These are phyloP conservation scores for Percopsis omiscomaycus DNA, from an alignment of 2,797 vertebrate species.

Conservation along the genomic window DNA sequence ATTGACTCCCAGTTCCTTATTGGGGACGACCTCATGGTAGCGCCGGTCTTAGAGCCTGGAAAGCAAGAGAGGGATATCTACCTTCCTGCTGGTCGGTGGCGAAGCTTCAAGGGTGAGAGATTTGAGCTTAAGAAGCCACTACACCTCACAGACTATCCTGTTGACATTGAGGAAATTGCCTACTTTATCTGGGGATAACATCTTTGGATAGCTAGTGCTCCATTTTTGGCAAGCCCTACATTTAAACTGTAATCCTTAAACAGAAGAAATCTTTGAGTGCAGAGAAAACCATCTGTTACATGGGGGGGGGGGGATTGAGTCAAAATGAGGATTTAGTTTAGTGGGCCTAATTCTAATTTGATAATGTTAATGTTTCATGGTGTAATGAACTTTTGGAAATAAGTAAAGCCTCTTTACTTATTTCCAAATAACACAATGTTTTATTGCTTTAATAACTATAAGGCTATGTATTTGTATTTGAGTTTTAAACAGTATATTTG, in stretches of 20 bases:
- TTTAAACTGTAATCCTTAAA: slow-evolving; percentile 17
- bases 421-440: no score
- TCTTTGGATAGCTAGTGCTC: slow-evolving; percentile 6
- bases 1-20: slow-evolving; percentile 97
- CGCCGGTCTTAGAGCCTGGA: slow-evolving; percentile 91
- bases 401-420: no score
- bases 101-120: slow-evolving; percentile 91
- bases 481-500: no score
- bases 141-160: slow-evolving; percentile 89
- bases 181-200: slow-evolving; percentile 87
- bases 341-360: no score
- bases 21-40: slow-evolving; percentile 94
- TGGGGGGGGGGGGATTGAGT: no score
- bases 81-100: slow-evolving; percentile 90
- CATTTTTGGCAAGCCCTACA: slow-evolving; percentile 11
- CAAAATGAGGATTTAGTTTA: no score
- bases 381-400: no score
- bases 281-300: neutral
- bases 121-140: slow-evolving; percentile 87
- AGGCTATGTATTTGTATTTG: no score
- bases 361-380: no score
- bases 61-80: slow-evolving; percentile 95
- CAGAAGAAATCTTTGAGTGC: neutral
- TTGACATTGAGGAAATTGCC: slow-evolving; percentile 90
- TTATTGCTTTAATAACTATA: no score